Evolutionary conservation across 2,888 invertebrate species (phyloP), one percentile per base, ranked within the genome.

Genomic region (Merodon equestris): DNA sequence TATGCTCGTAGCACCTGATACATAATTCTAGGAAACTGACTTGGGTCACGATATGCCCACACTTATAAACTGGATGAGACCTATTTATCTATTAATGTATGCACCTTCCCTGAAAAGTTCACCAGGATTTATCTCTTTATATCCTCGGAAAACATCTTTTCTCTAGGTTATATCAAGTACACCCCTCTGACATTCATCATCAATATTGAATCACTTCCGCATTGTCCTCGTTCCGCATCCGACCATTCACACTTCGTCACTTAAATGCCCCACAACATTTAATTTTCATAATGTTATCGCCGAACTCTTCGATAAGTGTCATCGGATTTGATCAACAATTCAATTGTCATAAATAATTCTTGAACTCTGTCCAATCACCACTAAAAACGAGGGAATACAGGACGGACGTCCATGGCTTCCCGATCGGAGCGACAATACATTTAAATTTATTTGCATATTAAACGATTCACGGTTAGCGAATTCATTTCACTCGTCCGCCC

Each of bases 281-380:
- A 40, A 40, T 40, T 40, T n/a, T 19, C n/a, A 27, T 12, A 44
- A 40, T 40, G n/a, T 40, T 40, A n/a, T 40, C 40, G 40, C 40
- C 40, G n/a, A 40, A 27, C 27, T 40, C 12, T 9, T n/a, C 40
- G 10, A n/a, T 9, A n/a, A 40, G 40, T 40, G 40, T 40, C 42
- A 47, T 50, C 9, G 38, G 34, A 57, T 45, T 38, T 15, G 50
- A 58, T 57, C 57, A 57, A 58, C 57, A 56, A 50, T 67, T 50
- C 67, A 67, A 57, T 57, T 44, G 18, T 50, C 57, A 67, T 67
- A 57, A 57, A 57, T 57, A 57, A 27, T 57, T 36, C 50, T 14
- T 42, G 12, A 18, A n/a, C 48, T 40, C 10, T 14, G 4, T 48
- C 60, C n/a, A n/a, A n/a, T n/a, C n/a, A n/a, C n/a, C n/a, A n/a